These are phyloP conservation scores for Osmoderma eremita DNA, from an alignment of 2,888 invertebrate genomes.

Conservation along the genomic window DNA sequence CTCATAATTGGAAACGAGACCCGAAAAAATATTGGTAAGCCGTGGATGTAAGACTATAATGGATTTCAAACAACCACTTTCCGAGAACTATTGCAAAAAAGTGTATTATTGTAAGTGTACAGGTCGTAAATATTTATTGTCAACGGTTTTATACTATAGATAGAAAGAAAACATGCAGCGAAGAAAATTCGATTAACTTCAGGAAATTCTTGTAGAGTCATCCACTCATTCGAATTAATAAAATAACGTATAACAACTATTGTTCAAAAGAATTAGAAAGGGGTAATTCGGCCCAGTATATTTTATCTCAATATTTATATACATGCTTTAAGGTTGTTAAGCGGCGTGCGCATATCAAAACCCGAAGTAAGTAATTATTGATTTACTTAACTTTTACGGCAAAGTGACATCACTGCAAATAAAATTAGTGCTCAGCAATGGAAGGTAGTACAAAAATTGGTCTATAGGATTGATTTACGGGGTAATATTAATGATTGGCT, in stretches of 20 bases:
- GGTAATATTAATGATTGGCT: too few species aligned
- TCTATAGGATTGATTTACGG: too few species aligned
- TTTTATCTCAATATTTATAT: too few species aligned
- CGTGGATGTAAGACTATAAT: conserved; percentile 1
- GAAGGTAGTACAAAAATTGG: too few species aligned
- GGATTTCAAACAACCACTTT: conserved; percentile 23
- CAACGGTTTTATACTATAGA: conserved; percentile 9
- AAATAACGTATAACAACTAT: background rate
- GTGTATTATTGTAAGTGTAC: background rate
- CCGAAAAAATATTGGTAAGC: conserved; percentile 23
- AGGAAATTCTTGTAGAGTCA: background rate
- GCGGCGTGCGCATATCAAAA: too few species aligned
- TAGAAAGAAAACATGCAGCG: background rate
- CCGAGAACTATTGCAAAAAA: conserved; percentile 19
- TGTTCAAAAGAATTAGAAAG: too few species aligned
- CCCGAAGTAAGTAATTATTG: too few species aligned
- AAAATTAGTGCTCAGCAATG: too few species aligned
- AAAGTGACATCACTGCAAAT: too few species aligned
- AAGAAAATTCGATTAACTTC: conserved; percentile 12
- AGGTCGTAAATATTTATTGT: conserved; percentile 26
- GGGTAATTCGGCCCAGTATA: too few species aligned
- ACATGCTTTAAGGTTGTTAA: too few species aligned
- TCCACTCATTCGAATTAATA: background rate
- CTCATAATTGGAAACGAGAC: conserved; percentile 38
- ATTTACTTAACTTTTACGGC: too few species aligned